A percentile compares a stretch with the other conserved stretches of the same genome.
Evolutionary conservation across 2,888 invertebrate species (phyloP).

Genomic region (Podabrus alpinus): DNA sequence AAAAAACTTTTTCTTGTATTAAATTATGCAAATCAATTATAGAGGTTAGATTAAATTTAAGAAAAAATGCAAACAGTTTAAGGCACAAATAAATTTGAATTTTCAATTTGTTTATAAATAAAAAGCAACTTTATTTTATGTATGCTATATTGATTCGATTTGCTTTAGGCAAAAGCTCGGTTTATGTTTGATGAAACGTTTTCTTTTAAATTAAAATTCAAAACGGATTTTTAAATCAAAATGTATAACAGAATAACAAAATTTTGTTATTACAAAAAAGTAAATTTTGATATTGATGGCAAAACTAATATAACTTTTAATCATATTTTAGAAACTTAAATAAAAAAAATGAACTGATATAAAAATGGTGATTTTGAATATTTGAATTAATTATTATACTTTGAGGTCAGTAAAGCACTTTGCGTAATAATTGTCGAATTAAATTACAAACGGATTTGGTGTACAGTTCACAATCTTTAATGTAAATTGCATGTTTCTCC

Average conservation of each 20-base stretch:
- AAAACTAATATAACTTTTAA: neutral
- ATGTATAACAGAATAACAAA: neutral
- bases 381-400: neutral
- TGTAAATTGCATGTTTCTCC: conserved; percentile 12
- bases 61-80: neutral
- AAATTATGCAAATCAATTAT: neutral
- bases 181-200: neutral
- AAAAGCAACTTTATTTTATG: neutral
- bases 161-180: neutral
- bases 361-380: neutral
- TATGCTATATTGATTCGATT: neutral
- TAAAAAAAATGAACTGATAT: neutral
- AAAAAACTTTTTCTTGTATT: neutral
- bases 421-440: neutral
- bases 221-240: neutral
- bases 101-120: neutral
- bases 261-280: neutral
- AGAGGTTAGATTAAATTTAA: neutral
- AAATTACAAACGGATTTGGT: conserved; percentile 14
- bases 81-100: neutral
- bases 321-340: neutral
- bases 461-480: conserved; percentile 11
- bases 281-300: neutral
- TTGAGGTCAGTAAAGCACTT: neutral
- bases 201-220: neutral